These are phyloP conservation scores for Eulithis testata DNA, from an alignment of 2,888 invertebrate species.

Conservation along the genomic window DNA sequence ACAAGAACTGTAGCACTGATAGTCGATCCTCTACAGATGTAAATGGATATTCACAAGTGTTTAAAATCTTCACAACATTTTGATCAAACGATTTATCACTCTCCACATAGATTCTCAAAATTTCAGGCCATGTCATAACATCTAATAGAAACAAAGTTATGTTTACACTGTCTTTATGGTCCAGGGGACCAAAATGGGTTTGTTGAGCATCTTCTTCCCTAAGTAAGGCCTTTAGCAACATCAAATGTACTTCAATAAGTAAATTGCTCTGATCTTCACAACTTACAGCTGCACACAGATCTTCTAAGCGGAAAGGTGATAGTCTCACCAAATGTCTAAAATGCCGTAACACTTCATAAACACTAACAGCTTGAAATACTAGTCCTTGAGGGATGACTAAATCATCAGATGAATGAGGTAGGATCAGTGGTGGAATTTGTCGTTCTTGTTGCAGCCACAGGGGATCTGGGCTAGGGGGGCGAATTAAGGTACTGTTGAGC, in stretches of 20 bases:
- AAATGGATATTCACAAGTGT: conserved; percentile 94
- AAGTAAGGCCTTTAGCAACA: conserved; percentile 94
- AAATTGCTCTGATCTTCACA: conserved; percentile 97
- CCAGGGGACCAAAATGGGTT: conserved; percentile 97
- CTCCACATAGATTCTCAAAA: conserved; percentile 94
- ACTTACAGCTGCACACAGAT: conserved; percentile 96
- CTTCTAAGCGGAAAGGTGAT: conserved; percentile 98
- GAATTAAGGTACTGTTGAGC: conserved; percentile 64
- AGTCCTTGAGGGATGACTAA: conserved; percentile 91
- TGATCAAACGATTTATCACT: conserved; percentile 93
- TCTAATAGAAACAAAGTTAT: conserved; percentile 96
- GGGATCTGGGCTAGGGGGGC: conserved; percentile 94
- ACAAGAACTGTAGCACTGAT: conserved; percentile 94
- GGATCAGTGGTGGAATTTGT: conserved; percentile 88
- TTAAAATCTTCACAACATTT: conserved; percentile 88
- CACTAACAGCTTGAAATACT: conserved; percentile 92
- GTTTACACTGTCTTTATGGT: conserved; percentile 98
- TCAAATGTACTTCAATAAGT: conserved; percentile 96
- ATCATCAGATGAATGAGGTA: conserved; percentile 96
- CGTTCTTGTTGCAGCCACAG: conserved; percentile 95
- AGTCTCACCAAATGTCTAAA: conserved; percentile 96
- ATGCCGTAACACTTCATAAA: conserved; percentile 97
- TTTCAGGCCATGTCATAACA: conserved; percentile 98
- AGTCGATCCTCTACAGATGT: conserved; percentile 91
- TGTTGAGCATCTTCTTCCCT: conserved; percentile 97